Base-by-base conservation (phyloP, 2,888 invertebrate species). In the Limnephilus rhombicus region DNA sequence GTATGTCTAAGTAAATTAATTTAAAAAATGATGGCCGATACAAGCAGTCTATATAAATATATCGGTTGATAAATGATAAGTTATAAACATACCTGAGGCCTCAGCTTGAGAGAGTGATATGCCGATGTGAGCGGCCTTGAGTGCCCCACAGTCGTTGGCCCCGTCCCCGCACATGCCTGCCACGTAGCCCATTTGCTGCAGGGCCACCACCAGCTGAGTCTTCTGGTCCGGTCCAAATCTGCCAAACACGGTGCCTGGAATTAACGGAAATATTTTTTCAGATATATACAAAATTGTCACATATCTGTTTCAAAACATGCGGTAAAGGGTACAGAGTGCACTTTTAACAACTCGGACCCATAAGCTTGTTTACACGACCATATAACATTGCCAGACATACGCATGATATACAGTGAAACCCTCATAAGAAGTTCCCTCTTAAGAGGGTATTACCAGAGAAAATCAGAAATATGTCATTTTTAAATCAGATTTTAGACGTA, bases 41-140 rank as follows among this genome's bases (percentile, higher is more conserved):
- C 24, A 68, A 68, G 24, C 24, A 24, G 68, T 1, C 68, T 18
- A 24, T 53, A n/a, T 68, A 68, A 68, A 68, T 2, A 7, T n/a
- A 68, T 68, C 24, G 7, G 68, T n/a, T 68, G 68, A 68, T 68
- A 9, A 68, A 68, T 68, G 7, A n/a, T 68, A 7, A 41, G 34
- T 37, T 85, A 37, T 31, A 9, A n/a, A 81, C 85, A 91, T 92
- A 96, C 96, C 96, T 49, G 96, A 97, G 0, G 98, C 98, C 95
- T 99, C 98, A 0, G 98, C 98, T 95, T 98, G 98, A 0, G 98
- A 98, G 82, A 99, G 96, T 1, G 98, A 98, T 93, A 99, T 97
- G 41, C 99, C 99, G 53, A 98, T 98, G 94, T 99, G 98, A 0
- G 98, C 98, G 18, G 98, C 98, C 95, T 98, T 98, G 90, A 98